Conservation (phyloP, 1,140 invertebrate genomes). For the Pentalonia nigronervosa region DNA sequence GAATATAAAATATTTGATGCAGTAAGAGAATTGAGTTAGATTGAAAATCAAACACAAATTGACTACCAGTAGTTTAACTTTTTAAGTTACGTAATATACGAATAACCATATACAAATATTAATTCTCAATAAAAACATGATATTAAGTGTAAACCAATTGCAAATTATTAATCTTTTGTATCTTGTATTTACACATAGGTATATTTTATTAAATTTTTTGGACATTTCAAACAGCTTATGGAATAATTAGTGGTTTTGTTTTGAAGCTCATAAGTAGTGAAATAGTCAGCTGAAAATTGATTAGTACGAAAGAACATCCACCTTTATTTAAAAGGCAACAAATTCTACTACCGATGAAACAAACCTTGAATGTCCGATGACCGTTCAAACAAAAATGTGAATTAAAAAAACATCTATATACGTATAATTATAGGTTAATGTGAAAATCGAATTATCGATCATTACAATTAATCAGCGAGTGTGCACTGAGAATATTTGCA, state of each 20-base stretch:
- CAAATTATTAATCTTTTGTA: background rate
- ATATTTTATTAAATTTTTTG: background rate
- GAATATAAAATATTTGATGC: slow-evolving; percentile 34
- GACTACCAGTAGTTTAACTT: background rate
- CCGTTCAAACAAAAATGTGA: background rate
- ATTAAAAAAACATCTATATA: background rate
- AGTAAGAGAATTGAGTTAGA: background rate
- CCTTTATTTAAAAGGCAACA: background rate
- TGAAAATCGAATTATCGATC: background rate
- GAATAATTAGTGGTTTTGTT: background rate
- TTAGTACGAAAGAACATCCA: background rate
- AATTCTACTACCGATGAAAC: background rate
- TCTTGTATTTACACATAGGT: background rate
- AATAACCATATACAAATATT: background rate
- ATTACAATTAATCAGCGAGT: background rate
- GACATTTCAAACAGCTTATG: background rate
- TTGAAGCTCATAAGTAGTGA: background rate
- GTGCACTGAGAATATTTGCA: background rate
- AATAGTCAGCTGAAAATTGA: background rate
- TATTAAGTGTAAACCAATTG: background rate
- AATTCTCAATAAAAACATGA: background rate
- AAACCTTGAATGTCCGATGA: background rate
- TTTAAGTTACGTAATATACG: background rate
- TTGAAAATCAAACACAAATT: slow-evolving; percentile 26
- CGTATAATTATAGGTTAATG: background rate